Conservation (phyloP, 2,797 vertebrate species). For the Otus scops region DNA sequence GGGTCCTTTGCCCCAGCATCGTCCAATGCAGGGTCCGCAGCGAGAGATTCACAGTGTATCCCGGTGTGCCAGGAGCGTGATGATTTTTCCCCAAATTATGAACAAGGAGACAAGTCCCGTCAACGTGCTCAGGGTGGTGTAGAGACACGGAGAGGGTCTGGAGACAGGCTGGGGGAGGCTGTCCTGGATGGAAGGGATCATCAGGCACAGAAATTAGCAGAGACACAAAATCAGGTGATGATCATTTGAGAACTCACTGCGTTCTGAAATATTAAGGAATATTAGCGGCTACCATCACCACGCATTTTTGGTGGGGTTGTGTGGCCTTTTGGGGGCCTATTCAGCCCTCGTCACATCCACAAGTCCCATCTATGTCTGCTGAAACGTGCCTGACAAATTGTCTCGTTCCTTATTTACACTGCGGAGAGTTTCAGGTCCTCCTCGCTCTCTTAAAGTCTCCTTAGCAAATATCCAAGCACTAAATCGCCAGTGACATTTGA, state of each 20-base stretch:
- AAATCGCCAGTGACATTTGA: not conserved
- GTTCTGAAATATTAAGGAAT: not conserved
- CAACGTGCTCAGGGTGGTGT: not conserved
- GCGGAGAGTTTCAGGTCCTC: slow-evolving; percentile 1
- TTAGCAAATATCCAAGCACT: slow-evolving; percentile 34
- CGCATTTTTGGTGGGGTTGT: not conserved
- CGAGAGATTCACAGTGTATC: rapidly evolving
- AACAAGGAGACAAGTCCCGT: not conserved
- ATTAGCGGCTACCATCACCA: not conserved
- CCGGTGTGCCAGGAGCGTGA: not conserved
- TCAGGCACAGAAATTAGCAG: not conserved
- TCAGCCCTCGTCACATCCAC: not conserved
- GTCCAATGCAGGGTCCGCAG: not conserved
- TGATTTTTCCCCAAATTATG: not conserved
- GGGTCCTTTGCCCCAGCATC: not conserved
- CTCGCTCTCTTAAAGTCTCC: not conserved
- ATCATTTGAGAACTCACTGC: not conserved
- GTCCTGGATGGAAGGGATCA: not conserved
- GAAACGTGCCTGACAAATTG: not conserved
- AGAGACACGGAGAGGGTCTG: not conserved
- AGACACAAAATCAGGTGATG: not conserved
- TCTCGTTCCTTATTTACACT: not conserved
- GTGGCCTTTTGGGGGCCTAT: not conserved
- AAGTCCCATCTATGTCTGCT: not conserved
- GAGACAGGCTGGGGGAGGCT: not conserved